Base-by-base conservation (phyloP, 2,797 vertebrate species). In the Enteromius mattozi region DNA sequence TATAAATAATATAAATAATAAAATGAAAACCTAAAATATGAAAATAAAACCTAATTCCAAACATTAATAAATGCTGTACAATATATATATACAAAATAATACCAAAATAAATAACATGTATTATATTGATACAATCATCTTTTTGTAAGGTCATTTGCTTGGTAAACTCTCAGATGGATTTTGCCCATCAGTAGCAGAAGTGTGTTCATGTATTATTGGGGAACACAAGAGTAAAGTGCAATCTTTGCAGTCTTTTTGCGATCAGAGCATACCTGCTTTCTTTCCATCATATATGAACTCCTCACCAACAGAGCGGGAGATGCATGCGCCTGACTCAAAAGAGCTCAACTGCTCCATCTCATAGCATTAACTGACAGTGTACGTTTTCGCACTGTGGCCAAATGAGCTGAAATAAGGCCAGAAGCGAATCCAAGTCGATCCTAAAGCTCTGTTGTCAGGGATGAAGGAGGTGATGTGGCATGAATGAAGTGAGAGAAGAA, bases 401-500 rank as follows among this genome's bases (percentile, higher is more conserved):
- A 47, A 51, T 59, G 16, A 17, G 56, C 56, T 33, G 9, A 81
- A 69, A 51, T 4, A 7, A 54, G 40, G 59, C 68, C 42, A 19
- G 21, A 49, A 24, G 59, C 17, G 0, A 42, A 69, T 19, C 37
- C 12, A 1, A 77, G 24, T 12, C 21, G 30, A 77, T 79, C 68
- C 68, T 35, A 16, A 30, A 33, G 61, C 61, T 33, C 72, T 42
- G 33, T 49, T 66, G 40, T 78, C 69, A 78, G 77, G 75, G 54
- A 83, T 61, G 56, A 68, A 83, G 72, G 72, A 78, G 66, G 78
- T 4, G 42, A 68, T 80, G 63, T 70, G 82, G 82, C 81, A 86
- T 87, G 85, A 86, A 82, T 85, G 81, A 61, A 77, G 76, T 81
- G 82, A 42, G 56, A 66, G 84, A 85, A 80, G 78, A 17, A 66